Conservation (phyloP, 2,797 vertebrate genomes). For the Rhynchonycteris naso region DNA sequence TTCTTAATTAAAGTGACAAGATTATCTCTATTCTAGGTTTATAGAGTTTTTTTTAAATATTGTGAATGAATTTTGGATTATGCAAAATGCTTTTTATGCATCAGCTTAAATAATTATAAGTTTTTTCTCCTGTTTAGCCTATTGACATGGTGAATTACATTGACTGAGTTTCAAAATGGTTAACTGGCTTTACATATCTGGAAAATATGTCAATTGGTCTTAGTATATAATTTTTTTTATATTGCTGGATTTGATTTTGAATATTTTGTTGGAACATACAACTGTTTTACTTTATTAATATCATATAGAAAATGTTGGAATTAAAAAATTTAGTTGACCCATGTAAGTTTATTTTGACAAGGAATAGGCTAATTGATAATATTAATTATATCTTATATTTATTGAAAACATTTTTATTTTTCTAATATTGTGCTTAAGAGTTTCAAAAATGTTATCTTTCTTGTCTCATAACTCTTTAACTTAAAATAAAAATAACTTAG, state of each 20-base stretch:
- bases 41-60: not conserved
- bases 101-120: not conserved
- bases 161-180: not conserved
- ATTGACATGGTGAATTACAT: not conserved
- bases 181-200: not conserved
- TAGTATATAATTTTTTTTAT: not conserved
- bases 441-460: not conserved
- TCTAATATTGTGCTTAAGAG: not conserved
- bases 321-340: not conserved
- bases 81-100: not conserved
- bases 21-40: not conserved
- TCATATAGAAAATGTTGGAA: not conserved
- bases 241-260: not conserved
- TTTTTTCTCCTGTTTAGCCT: not conserved
- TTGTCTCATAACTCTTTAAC: not conserved
- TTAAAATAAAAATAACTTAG: too few species aligned
- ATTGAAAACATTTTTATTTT: not conserved
- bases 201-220: not conserved
- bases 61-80: not conserved
- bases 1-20: not conserved
- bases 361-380: not conserved
- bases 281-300: not conserved
- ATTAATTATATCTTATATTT: not conserved
- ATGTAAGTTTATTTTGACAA: not conserved
- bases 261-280: not conserved